A percentile compares a stretch with the other conserved stretches of the same genome.
phyloP scores from a whole-genome alignment of 2,888 invertebrate species.

The Monopis laevigella region DNA sequence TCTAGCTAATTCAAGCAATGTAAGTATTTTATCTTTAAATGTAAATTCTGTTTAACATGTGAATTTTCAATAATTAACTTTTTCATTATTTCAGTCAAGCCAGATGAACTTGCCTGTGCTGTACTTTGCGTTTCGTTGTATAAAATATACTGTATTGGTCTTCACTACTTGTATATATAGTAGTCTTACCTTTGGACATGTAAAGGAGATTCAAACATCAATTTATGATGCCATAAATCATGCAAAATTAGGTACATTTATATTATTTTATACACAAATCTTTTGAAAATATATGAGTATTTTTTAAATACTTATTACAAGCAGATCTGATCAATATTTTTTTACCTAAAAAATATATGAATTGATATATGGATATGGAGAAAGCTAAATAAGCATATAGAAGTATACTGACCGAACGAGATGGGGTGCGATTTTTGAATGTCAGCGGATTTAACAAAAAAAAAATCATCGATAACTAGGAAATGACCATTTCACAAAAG shows the following conservation, averaged over 20 bases:
- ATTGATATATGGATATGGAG: no score
- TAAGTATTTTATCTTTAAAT: slow-evolving; percentile 4
- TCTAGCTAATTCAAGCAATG: slow-evolving; percentile 26
- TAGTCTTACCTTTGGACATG: slow-evolving; percentile 34
- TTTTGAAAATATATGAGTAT: no score
- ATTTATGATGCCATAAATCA: slow-evolving; percentile 43
- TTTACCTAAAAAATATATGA: no score
- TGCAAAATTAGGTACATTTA: slow-evolving; percentile 30
- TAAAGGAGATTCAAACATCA: slow-evolving; percentile 31
- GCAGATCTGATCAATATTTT: no score
- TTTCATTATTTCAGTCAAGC: slow-evolving; percentile 1
- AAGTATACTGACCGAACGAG: no score
- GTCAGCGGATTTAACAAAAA: no score
- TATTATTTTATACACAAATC: neutral
- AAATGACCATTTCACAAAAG: no score
- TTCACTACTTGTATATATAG: slow-evolving; percentile 40
- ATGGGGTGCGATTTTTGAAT: no score
- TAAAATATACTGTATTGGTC: slow-evolving; percentile 36
- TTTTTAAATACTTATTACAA: no score
- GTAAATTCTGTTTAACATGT: neutral
- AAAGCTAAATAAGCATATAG: no score
- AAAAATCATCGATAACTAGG: no score
- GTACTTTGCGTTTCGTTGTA: slow-evolving; percentile 28
- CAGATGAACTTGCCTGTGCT: slow-evolving; percentile 19
- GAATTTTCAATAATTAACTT: neutral